Percentiles rank a stretch among this genome's conserved stretches.
Evolutionary conservation across 2,888 invertebrate species (phyloP).

Genomic region (Ypsolopha scabrella): DNA sequence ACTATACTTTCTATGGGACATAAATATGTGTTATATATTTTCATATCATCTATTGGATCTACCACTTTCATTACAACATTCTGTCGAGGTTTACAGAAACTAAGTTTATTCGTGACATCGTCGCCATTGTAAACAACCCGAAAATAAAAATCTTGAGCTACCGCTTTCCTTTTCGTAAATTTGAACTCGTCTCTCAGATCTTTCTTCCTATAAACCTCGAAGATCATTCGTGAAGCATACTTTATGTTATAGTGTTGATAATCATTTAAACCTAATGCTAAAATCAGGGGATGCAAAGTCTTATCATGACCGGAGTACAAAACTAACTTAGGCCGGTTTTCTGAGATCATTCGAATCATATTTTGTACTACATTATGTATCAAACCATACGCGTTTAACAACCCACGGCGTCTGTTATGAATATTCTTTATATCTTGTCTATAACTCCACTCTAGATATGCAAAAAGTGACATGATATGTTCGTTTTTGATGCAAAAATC

Average conservation of each 20-base stretch:
- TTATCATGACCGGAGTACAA: conserved; percentile 94
- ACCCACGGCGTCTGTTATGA: conserved; percentile 73
- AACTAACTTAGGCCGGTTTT: conserved; percentile 79
- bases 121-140: conserved; percentile 87
- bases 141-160: conserved; percentile 82
- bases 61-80: conserved; percentile 57
- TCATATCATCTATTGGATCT: conserved; percentile 42
- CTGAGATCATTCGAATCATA: conserved; percentile 84
- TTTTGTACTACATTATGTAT: conserved; percentile 84
- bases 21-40: conserved; percentile 63
- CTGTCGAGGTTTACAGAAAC: conserved; percentile 79
- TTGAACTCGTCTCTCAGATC: conserved; percentile 57
- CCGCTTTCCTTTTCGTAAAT: conserved; percentile 65
- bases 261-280: conserved; percentile 80
- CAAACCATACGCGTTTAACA: conserved; percentile 85
- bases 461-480: conserved; percentile 82
- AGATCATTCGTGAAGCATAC: conserved; percentile 88
- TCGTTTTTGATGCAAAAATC: conserved; percentile 74
- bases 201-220: conserved; percentile 86
- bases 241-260: conserved; percentile 78
- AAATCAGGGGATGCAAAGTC: conserved; percentile 85
- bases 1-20: conserved; percentile 91
- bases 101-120: conserved; percentile 84
- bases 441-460: conserved; percentile 87
- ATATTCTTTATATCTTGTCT: conserved; percentile 72